These are phyloP conservation scores for Holacanthus passer DNA, from an alignment of 2,113 vertebrate genomes.

Conservation along the genomic window DNA sequence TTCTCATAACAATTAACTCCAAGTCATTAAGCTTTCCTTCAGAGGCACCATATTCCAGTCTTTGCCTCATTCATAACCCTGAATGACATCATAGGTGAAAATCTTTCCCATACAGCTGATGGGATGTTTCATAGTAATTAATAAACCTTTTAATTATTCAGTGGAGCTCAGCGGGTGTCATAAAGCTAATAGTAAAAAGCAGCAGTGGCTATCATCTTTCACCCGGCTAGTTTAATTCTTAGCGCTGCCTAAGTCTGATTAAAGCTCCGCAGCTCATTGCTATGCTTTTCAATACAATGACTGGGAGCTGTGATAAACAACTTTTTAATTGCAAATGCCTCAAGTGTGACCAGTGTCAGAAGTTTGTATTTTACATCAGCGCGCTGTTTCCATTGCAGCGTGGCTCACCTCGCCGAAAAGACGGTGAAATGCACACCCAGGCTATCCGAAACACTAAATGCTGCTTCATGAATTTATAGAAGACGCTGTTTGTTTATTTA, in stretches of 20 bases:
- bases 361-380: conserved; percentile 67
- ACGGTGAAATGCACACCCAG: conserved; percentile 40
- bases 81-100: conserved; percentile 19
- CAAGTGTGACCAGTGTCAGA: conserved; percentile 75
- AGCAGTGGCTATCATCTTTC: conserved; percentile 66
- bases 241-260: conserved; percentile 60
- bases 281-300: conserved; percentile 69
- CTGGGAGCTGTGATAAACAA: conserved; percentile 74
- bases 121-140: conserved; percentile 38
- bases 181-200: conserved; percentile 54
- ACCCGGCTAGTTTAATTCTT: conserved; percentile 58
- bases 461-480: conserved; percentile 23
- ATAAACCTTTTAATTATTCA: conserved; percentile 55
- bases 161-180: conserved; percentile 27
- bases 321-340: conserved; percentile 80
- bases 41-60: background rate
- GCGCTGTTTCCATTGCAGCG: conserved; percentile 31
- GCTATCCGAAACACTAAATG: conserved; percentile 30
- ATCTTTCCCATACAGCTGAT: conserved; percentile 18
- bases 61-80: conserved; percentile 9
- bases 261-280: conserved; percentile 69
- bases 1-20: background rate
- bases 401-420: conserved; percentile 42
- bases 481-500: background rate
- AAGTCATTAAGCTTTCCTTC: conserved; percentile 1